phyloP scores from a whole-genome alignment of 2,888 invertebrate species.

The Drosophila stalkeri region DNA sequence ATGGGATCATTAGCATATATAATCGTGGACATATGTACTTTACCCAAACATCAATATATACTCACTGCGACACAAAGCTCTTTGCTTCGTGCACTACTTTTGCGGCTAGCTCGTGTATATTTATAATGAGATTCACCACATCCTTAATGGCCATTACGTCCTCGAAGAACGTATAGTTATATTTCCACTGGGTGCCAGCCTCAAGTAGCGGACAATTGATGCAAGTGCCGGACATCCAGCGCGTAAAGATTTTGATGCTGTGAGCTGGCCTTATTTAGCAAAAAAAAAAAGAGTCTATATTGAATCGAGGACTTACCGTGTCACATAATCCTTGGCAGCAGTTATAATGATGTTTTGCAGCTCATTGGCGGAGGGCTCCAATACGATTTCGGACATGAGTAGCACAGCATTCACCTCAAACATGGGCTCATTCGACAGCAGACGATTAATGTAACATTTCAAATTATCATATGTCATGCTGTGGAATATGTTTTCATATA shows the following conservation, averaged over 20 bases:
- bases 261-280: constrained; percentile 1
- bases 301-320: constrained; percentile 86
- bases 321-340: constrained; percentile 91
- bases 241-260: constrained; percentile 90
- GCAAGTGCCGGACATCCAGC: constrained; percentile 95
- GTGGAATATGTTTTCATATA: constrained; percentile 11
- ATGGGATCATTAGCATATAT: neutral
- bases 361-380: constrained; percentile 91
- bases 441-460: constrained; percentile 88
- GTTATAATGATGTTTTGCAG: constrained; percentile 91
- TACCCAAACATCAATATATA: constrained; percentile 7
- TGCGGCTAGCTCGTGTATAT: constrained; percentile 89
- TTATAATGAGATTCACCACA: constrained; percentile 88
- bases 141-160: constrained; percentile 90
- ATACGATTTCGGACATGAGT: constrained; percentile 90
- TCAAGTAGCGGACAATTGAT: constrained; percentile 87
- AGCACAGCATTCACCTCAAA: constrained; percentile 93
- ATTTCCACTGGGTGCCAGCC: constrained; percentile 85
- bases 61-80: constrained; percentile 66
- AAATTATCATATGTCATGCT: constrained; percentile 90
- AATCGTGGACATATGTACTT: neutral
- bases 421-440: constrained; percentile 87
- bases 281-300: too few relatives aligned
- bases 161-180: constrained; percentile 91
- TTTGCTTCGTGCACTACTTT: constrained; percentile 89